Conservation (phyloP, 2,888 invertebrate species). For the Drosophila atroscutellata region DNA sequence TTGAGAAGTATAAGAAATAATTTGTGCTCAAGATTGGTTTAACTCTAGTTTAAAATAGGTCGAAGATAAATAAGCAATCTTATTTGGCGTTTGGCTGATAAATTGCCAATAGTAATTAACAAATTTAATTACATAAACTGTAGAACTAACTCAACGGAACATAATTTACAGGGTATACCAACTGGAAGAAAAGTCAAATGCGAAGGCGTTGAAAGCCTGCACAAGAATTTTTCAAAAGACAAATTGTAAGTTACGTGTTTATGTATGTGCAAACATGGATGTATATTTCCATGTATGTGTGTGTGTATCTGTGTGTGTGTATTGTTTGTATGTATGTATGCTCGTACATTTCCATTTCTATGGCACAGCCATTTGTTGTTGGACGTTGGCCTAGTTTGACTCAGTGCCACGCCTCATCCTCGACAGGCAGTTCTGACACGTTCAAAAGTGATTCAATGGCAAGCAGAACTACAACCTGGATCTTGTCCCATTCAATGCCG, state of each 20-base stretch:
- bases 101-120: neutral
- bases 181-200: slow-evolving; percentile 10
- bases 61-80: neutral
- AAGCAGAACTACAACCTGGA: slow-evolving; percentile 33
- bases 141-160: neutral
- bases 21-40: neutral
- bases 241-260: neutral
- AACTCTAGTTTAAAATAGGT: neutral
- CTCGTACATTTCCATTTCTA: slow-evolving; percentile 51
- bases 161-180: slow-evolving; percentile 22
- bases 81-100: neutral
- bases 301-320: neutral
- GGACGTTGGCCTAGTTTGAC: slow-evolving; percentile 55
- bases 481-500: slow-evolving; percentile 10
- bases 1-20: neutral
- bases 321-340: slow-evolving; percentile 10
- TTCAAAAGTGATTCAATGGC: slow-evolving; percentile 61
- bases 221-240: slow-evolving; percentile 21
- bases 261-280: neutral
- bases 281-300: neutral
- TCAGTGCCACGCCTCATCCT: slow-evolving; percentile 27
- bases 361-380: slow-evolving; percentile 50
- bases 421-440: slow-evolving; percentile 50
- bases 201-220: slow-evolving; percentile 8
- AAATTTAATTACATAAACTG: neutral